phyloP scores from a whole-genome alignment of 2,888 invertebrate species.

The Asteroscopus sphinx region DNA sequence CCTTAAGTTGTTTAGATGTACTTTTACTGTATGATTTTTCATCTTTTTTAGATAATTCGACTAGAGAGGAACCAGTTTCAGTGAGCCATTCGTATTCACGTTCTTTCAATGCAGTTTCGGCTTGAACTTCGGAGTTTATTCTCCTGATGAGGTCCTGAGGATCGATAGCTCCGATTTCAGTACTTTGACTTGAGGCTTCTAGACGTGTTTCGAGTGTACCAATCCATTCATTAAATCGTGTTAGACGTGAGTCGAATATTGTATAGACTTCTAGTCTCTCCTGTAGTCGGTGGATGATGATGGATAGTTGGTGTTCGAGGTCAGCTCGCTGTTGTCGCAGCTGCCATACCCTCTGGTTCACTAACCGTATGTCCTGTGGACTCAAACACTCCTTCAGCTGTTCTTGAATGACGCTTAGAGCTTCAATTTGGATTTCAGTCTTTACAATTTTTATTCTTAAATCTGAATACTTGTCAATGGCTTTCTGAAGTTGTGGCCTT shows the following conservation, averaged over 20 bases:
- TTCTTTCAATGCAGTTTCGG: constrained; percentile 93
- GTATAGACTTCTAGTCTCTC: constrained; percentile 93
- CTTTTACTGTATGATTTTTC: constrained; percentile 86
- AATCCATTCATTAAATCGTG: constrained; percentile 92
- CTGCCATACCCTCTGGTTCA: constrained; percentile 94
- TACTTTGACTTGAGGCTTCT: constrained; percentile 88
- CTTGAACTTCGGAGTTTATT: constrained; percentile 93
- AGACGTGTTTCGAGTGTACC: constrained; percentile 92
- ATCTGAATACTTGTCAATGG: constrained; percentile 91
- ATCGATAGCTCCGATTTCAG: constrained; percentile 88
- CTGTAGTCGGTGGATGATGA: constrained; percentile 92
- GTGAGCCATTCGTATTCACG: constrained; percentile 94
- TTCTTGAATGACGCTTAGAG: constrained; percentile 93
- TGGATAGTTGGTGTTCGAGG: constrained; percentile 93
- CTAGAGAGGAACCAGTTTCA: constrained; percentile 91
- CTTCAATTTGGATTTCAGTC: constrained; percentile 91
- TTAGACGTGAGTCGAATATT: constrained; percentile 92
- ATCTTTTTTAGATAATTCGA: constrained; percentile 91
- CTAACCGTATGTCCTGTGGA: constrained; percentile 94
- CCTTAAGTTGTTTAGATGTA: constrained; percentile 90
- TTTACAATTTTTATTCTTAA: constrained; percentile 90
- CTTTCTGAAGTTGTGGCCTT: constrained; percentile 91
- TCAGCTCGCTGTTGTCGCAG: constrained; percentile 95
- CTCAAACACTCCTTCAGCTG: constrained; percentile 96
- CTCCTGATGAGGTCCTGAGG: constrained; percentile 93